Conservation (phyloP, 2,113 vertebrate genomes). For the Oryzias woworae region DNA sequence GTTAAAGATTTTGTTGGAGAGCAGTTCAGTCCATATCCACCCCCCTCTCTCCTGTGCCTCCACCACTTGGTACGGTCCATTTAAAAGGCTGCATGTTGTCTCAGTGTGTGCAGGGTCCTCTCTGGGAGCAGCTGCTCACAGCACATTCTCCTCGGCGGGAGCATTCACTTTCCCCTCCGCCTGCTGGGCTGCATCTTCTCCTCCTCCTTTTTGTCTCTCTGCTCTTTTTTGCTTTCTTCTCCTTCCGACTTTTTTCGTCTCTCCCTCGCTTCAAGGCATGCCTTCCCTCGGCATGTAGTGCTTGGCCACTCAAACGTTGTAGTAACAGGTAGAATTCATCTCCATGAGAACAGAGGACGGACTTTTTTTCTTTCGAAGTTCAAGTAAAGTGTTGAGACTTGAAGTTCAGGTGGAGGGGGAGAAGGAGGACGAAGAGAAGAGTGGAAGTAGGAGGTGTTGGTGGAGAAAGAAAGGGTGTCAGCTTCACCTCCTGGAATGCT, state of each 20-base stretch:
- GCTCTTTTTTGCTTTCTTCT: conserved; percentile 14
- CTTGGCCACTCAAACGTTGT: conserved; percentile 31
- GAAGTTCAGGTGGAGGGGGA: conserved; percentile 55
- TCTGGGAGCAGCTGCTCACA: conserved; percentile 78
- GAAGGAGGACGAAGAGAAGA: conserved; percentile 40
- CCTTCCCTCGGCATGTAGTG: conserved; percentile 36
- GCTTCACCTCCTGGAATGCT: conserved; percentile 48
- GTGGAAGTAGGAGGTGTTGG: conserved; percentile 26
- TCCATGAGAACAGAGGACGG: conserved; percentile 24
- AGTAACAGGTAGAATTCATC: conserved; percentile 65
- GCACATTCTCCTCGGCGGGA: conserved; percentile 70
- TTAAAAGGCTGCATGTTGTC: conserved; percentile 80
- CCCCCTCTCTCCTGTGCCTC: conserved; percentile 47
- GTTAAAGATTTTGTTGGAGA: conserved; percentile 48
- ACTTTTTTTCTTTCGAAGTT: conserved; percentile 37
- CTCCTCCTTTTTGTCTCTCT: conserved; percentile 31
- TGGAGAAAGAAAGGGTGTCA: conserved; percentile 39
- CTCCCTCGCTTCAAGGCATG: conserved; percentile 23
- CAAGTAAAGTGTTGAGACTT: conserved; percentile 56
- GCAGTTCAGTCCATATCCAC: conserved; percentile 48
- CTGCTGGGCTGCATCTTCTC: conserved; percentile 57
- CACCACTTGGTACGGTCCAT: conserved; percentile 80
- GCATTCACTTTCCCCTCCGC: conserved; percentile 58
- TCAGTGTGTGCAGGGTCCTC: conserved; percentile 75
- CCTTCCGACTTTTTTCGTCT: conserved; percentile 23